Conservation (phyloP, 2,113 vertebrate species). For the Clupea harengus region DNA sequence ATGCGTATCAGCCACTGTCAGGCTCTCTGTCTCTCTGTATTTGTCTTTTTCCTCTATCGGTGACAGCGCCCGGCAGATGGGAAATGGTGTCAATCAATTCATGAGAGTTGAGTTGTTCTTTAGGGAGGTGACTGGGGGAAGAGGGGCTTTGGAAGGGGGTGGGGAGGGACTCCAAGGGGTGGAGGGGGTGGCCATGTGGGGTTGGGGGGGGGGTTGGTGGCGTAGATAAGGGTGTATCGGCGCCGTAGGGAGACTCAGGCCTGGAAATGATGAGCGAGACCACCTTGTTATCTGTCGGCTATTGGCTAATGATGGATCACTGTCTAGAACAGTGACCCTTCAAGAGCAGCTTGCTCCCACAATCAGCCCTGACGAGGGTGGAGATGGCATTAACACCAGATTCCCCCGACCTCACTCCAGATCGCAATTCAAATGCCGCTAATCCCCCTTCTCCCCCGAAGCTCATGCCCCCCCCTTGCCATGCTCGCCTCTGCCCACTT, state of each 20-base stretch:
- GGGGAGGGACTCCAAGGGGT: background rate
- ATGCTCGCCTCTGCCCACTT: background rate
- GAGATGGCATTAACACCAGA: background rate
- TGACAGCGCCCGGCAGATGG: slow-evolving; percentile 66
- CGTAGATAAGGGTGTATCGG: slow-evolving; percentile 29
- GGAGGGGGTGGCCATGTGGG: slow-evolving; percentile 6
- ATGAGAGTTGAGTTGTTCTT: slow-evolving; percentile 68
- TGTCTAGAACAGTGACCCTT: slow-evolving; percentile 14
- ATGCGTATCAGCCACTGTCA: background rate
- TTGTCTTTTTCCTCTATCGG: slow-evolving; percentile 37
- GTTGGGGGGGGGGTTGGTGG: slow-evolving; percentile 29
- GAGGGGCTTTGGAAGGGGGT: slow-evolving; percentile 17
- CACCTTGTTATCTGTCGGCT: slow-evolving; percentile 36
- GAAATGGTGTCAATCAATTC: slow-evolving; percentile 76
- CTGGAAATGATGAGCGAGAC: slow-evolving; percentile 43
- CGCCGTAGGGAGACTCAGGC: slow-evolving; percentile 33
- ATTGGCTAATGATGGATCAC: slow-evolving; percentile 29
- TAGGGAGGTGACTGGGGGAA: slow-evolving; percentile 50
- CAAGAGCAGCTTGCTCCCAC: background rate
- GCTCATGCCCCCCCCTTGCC: background rate
- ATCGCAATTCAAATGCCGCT: background rate
- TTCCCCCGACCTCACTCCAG: background rate
- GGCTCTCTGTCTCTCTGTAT: slow-evolving; percentile 32
- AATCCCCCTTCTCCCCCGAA: background rate
- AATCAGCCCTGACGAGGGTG: background rate